Evolutionary conservation across 2,888 invertebrate genomes (phyloP), one percentile per base, ranked within the genome.

Genomic region (Dilophus febrilis): DNA sequence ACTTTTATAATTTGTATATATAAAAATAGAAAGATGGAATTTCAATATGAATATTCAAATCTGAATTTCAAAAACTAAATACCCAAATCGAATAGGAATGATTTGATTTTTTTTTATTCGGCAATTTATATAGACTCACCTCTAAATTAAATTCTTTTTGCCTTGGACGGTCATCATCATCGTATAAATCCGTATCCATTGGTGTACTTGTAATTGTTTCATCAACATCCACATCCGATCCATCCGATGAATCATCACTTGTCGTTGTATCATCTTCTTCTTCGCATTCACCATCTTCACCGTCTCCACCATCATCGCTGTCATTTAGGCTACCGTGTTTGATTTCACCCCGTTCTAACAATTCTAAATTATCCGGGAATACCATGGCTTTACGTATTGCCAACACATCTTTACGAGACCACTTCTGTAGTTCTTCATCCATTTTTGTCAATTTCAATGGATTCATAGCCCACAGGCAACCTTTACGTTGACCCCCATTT

Each of bases 351-450:
- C 83, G 70, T 57, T 90, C 88, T 31, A 90, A 56, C 0, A 81
- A 70, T 54, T 88, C 86, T 50, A 90, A 62, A 53, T 82, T 76
- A 49, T 88, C 85, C 53, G 95, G 94, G 67, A 80, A 83, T 30
- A 88, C 80, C 92, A 95, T 92, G 3, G 92, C 88, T 52, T 83
- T 83, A 50, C 83, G 79, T 42, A 94, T 91, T 8, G 90, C 90
- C 46, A 76, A 70, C 1, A 91, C 90, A 65, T 95, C 94, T 62
- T 95, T 94, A 47, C 90, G 75, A 17, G 91, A 86, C 91, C 94
- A 95, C 56, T 97, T 97, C 51, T 85, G 85, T 38, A 97, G 90
- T 64, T 97, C 95, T 57, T 94, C 92, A 52, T 95, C 92, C 92
- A 97, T 92, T 66, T 97, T 97, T 14, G 79, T 74, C 31, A 90